phyloP scores from a whole-genome alignment of 2,888 invertebrate species.

The Drosophila seclusa region DNA sequence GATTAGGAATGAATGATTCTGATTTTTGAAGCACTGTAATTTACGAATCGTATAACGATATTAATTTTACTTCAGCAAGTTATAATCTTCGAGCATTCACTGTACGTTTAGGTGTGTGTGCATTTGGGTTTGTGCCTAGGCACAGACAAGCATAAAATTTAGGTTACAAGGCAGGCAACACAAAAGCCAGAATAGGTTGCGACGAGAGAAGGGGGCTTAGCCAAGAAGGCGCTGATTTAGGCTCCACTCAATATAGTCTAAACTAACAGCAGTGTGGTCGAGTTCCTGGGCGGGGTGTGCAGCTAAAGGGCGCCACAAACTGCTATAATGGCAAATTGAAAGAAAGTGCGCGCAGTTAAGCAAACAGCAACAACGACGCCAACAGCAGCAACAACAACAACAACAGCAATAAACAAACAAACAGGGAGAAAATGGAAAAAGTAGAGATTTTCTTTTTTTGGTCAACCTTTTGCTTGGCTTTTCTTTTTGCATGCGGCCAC shows the following conservation, averaged over 20 bases:
- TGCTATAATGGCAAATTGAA: slow-evolving; percentile 60
- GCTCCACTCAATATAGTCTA: slow-evolving; percentile 38
- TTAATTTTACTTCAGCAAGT: background rate
- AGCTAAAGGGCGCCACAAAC: slow-evolving; percentile 53
- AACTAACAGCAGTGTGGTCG: slow-evolving; percentile 5
- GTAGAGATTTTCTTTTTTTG: slow-evolving; percentile 35
- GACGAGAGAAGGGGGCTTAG: background rate
- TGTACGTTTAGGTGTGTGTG: slow-evolving; percentile 6
- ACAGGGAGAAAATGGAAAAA: slow-evolving; percentile 24
- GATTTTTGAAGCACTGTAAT: background rate
- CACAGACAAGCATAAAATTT: slow-evolving; percentile 56
- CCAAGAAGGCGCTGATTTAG: slow-evolving; percentile 16
- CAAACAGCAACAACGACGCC: slow-evolving; percentile 47
- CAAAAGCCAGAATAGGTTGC: slow-evolving; percentile 43
- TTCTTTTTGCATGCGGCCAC: slow-evolving; percentile 54
- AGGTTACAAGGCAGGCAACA: slow-evolving; percentile 70
- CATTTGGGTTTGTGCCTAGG: slow-evolving; percentile 20
- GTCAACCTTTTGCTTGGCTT: slow-evolving; percentile 61
- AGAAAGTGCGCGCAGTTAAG: slow-evolving; percentile 63
- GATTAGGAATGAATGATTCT: background rate
- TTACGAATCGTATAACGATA: background rate
- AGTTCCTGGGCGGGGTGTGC: background rate
- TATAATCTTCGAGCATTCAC: background rate
- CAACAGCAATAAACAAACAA: slow-evolving; percentile 40
- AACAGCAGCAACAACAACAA: slow-evolving; percentile 46